Base-by-base conservation (phyloP, 2,797 vertebrate species). In the Hoplostethus atlanticus region DNA sequence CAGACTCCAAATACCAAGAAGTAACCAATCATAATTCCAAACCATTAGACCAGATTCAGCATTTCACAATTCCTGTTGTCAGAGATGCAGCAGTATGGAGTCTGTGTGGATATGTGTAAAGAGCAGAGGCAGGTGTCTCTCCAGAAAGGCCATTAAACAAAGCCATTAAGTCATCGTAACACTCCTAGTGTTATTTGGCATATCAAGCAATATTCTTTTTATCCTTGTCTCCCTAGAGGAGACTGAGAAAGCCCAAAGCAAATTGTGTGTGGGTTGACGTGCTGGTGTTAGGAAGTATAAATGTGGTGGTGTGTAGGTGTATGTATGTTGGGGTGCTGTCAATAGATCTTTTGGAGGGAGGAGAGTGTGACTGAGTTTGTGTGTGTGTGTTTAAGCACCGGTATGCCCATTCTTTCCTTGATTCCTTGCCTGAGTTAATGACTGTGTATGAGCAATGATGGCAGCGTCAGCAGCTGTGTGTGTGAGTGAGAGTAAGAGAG, bases 141-240 rank as follows among this genome's bases (percentile, higher is more conserved):
- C 65, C 58, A 76, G 50, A 81, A 84, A 84, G 73, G 55, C 51
- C 46, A 69, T 42, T 58, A 64, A 81, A 84, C 53, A 84, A 73
- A 85, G 51, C 76, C 62, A 71, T 79, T 47, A 76, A 74, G 64
- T 60, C 62, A 71, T 74, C 73, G 59, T 55, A 61, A 46, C 28
- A 28, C 28, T 65, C 72, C 52, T 57, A 80, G 75, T 8, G 25
- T 36, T 56, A 73, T 68, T 66, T 55, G 46, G 34, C 46, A 70
- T 36, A 64, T 17, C 58, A 31, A 61, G 34, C 42, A 53, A 66
- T 51, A 40, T 47, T 79, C 38, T 82, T 80, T 83, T 83, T 40
- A 79, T 55, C 30, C 47, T 36, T 42, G 38, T 62, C 60, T 48
- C 59, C 50, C 44, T 7, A 17, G 60, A 79, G 46, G 53, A 76